Evolutionary conservation across 2,888 invertebrate species (phyloP).

Genomic region (Cataglyphis rosenhaueri): DNA sequence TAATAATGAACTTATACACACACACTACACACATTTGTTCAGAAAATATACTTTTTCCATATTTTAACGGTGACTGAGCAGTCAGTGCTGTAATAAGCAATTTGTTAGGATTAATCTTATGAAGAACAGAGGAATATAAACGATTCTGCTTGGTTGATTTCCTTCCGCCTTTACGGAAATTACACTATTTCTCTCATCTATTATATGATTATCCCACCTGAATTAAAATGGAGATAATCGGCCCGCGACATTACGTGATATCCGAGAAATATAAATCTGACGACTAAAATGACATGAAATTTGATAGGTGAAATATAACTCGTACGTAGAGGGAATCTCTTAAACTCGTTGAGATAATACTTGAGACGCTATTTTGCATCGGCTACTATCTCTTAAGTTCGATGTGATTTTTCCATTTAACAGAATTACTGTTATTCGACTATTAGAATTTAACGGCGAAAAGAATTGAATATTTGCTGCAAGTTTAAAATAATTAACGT

Average conservation of each 20-base stretch:
- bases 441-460: neutral
- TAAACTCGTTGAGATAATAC: slow-evolving; percentile 10
- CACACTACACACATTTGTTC: neutral
- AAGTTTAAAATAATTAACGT: neutral
- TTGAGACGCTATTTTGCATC: slow-evolving; percentile 8
- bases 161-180: neutral
- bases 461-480: neutral
- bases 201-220: neutral
- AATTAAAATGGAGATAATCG: slow-evolving; percentile 6
- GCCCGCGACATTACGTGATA: slow-evolving; percentile 5
- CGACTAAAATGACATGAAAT: neutral
- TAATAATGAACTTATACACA: neutral
- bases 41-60: neutral
- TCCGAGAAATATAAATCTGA: slow-evolving; percentile 21
- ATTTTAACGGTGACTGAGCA: neutral
- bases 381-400: neutral
- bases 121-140: neutral
- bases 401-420: neutral
- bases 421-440: neutral
- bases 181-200: neutral
- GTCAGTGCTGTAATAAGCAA: neutral
- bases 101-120: slow-evolving; percentile 11
- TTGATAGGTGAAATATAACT: neutral
- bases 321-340: neutral
- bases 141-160: neutral